Conservation (phyloP, 2,888 invertebrate genomes). For the Drosophila fulvimacula region DNA sequence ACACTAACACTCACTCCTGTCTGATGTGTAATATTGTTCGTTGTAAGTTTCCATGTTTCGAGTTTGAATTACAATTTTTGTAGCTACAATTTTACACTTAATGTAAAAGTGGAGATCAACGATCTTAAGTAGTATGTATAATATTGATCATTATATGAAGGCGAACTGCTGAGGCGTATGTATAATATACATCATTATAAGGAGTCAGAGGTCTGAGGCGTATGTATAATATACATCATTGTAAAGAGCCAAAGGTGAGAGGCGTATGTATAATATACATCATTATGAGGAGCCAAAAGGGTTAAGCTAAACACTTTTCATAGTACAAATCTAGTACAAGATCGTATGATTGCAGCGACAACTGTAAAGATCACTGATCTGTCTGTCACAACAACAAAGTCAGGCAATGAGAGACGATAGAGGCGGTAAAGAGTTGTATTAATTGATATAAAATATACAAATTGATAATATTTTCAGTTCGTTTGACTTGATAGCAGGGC, state of each 20-base stretch:
- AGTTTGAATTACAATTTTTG: conserved; percentile 30
- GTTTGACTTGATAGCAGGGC: conserved; percentile 7
- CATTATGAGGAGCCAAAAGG: conserved; percentile 4
- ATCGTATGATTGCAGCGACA: not conserved
- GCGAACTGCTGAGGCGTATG: conserved; percentile 1
- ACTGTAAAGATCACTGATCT: not conserved
- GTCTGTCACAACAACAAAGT: not conserved
- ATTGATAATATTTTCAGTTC: too few species aligned
- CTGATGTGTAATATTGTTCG: conserved; percentile 44
- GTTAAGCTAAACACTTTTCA: conserved; percentile 1
- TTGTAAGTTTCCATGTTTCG: conserved; percentile 50
- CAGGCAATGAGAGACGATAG: too few species aligned
- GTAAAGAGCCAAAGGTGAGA: not conserved
- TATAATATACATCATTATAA: conserved; percentile 16
- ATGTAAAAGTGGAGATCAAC: conserved; percentile 4
- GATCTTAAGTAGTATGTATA: conserved; percentile 15
- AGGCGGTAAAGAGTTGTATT: too few species aligned
- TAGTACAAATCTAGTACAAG: not conserved
- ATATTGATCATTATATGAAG: conserved; percentile 13
- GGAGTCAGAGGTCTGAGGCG: not conserved
- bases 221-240: conserved; percentile 18
- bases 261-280: conserved; percentile 14
- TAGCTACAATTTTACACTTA: conserved; percentile 29
- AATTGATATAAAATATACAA: not conserved
- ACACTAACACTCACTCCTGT: conserved; percentile 16